Conservation (phyloP, 2,797 vertebrate genomes). For the Centroberyx gerrardi region DNA sequence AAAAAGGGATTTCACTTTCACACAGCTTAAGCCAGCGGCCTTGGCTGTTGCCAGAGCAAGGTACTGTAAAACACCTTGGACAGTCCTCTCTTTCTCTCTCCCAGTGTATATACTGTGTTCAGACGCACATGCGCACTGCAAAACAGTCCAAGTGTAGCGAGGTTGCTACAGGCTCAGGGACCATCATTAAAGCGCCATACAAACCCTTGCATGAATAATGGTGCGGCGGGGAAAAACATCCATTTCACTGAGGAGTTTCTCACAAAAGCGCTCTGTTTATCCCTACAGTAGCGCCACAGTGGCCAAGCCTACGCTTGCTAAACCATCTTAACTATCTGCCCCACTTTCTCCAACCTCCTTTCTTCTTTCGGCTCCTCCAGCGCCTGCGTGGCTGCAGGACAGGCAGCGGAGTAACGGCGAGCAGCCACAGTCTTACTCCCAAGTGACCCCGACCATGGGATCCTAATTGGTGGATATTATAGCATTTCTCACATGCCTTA, state of each 20-base stretch:
- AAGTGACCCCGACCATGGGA: background rate
- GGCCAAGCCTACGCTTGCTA: background rate
- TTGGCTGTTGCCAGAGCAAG: conserved; percentile 40
- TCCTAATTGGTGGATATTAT: conserved; percentile 5
- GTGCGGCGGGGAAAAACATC: conserved; percentile 27
- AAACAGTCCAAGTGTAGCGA: background rate
- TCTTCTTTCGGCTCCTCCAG: background rate
- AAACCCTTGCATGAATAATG: conserved; percentile 33
- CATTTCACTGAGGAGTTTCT: conserved; percentile 3
- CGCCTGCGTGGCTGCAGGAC: background rate
- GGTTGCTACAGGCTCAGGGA: conserved; percentile 21
- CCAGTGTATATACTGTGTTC: conserved; percentile 1
- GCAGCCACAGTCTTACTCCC: background rate
- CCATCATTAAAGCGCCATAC: conserved; percentile 34
- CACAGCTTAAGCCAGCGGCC: conserved; percentile 38
- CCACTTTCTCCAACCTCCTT: conserved; percentile 9
- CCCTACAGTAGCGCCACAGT: background rate
- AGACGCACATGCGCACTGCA: conserved; percentile 46
- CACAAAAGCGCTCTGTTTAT: conserved; percentile 20
- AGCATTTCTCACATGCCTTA: background rate
- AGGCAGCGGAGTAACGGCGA: background rate
- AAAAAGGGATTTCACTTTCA: conserved; percentile 50
- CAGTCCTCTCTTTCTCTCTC: background rate
- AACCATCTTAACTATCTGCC: conserved; percentile 20
- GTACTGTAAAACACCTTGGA: conserved; percentile 32